Percentiles rank a stretch among this genome's conserved stretches.
These are phyloP conservation scores for Drosophila tristis DNA, from an alignment of 1,140 invertebrate species.

Conservation along the genomic window DNA sequence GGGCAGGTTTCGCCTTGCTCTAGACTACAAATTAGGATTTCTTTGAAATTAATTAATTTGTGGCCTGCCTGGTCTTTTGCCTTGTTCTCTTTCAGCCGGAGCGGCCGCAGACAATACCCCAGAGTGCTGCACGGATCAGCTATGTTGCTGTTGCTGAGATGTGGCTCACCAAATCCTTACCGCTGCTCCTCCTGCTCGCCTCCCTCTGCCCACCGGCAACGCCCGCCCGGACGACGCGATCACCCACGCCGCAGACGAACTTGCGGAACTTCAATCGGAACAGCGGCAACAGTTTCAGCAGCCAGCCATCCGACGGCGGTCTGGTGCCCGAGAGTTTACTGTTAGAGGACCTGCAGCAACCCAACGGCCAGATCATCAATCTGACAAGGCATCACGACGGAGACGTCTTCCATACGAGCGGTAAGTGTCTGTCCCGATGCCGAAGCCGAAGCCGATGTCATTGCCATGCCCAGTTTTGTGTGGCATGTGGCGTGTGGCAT, in stretches of 20 bases:
- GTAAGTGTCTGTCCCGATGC: conserved; percentile 76
- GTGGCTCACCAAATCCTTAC: conserved; percentile 56
- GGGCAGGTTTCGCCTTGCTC: conserved; percentile 11
- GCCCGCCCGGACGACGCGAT: conserved; percentile 26
- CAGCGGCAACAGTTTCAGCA: conserved; percentile 25
- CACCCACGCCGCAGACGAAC: conserved; percentile 19
- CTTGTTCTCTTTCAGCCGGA: conserved; percentile 23
- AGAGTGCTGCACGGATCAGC: conserved; percentile 42
- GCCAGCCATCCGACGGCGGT: conserved; percentile 28
- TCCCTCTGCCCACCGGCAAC: conserved; percentile 19
- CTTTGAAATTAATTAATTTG: conserved; percentile 69
- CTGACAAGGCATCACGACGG: conserved; percentile 86
- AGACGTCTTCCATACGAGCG: conserved; percentile 86
- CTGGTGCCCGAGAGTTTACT: conserved; percentile 76
- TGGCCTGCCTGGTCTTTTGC: conserved; percentile 10
- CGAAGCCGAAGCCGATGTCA: conserved; percentile 13
- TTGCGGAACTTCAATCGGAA: conserved; percentile 18
- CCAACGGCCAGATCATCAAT: conserved; percentile 73
- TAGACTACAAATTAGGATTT: conserved; percentile 48
- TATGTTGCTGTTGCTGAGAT: conserved; percentile 68
- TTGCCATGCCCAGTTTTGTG: not conserved
- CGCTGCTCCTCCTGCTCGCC: conserved; percentile 33
- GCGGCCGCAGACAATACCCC: conserved; percentile 32
- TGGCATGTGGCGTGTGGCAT: conserved; percentile 45
- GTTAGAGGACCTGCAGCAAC: conserved; percentile 75